phyloP scores from a whole-genome alignment of 2,797 vertebrate species.

The Semotilus atromaculatus region DNA sequence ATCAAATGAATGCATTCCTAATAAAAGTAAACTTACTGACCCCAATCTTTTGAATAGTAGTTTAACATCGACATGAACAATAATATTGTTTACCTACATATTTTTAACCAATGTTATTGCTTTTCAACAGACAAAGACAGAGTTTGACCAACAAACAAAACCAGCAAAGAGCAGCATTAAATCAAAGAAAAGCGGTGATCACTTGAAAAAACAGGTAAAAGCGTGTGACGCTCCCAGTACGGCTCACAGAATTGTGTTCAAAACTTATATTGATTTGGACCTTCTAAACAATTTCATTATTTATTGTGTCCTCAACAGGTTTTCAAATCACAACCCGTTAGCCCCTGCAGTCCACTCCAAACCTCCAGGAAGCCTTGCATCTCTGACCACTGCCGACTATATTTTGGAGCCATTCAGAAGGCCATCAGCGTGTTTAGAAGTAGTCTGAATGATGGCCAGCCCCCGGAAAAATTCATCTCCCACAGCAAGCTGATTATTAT shows the following conservation, averaged over 20 bases:
- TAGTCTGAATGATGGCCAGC: constrained; percentile 80
- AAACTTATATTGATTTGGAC: neutral
- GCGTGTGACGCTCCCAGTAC: neutral
- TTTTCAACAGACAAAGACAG: constrained; percentile 74
- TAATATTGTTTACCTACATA: neutral
- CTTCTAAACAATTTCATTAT: neutral
- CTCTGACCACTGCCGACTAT: constrained; percentile 87
- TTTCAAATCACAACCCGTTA: constrained; percentile 21
- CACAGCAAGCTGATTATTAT: constrained; percentile 94
- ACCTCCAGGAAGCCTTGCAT: constrained; percentile 54
- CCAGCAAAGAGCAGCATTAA: constrained; percentile 56
- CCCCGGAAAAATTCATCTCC: constrained; percentile 88
- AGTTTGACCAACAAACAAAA: constrained; percentile 71
- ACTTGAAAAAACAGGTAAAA: constrained; percentile 66
- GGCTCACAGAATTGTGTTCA: neutral
- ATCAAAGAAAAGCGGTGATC: constrained; percentile 49
- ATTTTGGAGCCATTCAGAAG: constrained; percentile 90
- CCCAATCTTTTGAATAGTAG: neutral
- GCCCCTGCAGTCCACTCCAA: constrained; percentile 35
- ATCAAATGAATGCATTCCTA: neutral
- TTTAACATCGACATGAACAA: neutral
- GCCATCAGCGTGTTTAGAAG: constrained; percentile 79
- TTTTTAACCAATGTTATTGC: constrained; percentile 13
- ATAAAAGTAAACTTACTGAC: neutral
- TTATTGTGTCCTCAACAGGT: constrained; percentile 22